Evolutionary conservation across 2,888 invertebrate genomes (phyloP), one percentile per base, ranked within the genome.

Genomic region (Alviniconcha strummeri): DNA sequence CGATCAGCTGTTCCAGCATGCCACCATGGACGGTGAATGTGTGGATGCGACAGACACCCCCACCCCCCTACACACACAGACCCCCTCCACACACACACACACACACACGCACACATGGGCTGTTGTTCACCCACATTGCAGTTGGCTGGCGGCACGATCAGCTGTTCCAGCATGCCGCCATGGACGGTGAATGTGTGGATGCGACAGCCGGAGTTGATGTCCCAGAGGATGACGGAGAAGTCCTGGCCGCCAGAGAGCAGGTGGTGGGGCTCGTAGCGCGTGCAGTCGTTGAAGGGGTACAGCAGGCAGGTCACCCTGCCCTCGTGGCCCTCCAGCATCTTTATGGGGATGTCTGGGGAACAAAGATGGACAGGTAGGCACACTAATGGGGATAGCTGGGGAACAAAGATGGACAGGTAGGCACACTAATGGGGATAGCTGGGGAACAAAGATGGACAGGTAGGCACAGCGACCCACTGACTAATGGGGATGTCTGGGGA

Each of bases 1-100:
- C 98, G 82, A 98, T 95, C 4, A 99, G 95, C 93, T 98, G 98
- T 0, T 97, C 97, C 17, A 99, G 97, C 94, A 99, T 98, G 0
- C 99, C 99, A 0, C 99, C 99, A 93, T 99, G 99, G 0, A 99
- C 98, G 91, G 98, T 98, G 95, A 99, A 99, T 6, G 98, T 96
- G 93, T 99, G 98, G 83, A 99, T 94, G 71, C 98, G 94, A 2
- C 96, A 96, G 4, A n/a, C n/a, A n/a, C n/a, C n/a, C n/a, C n/a
- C n/a, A n/a, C n/a, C n/a, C n/a, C n/a, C n/a, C n/a, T n/a, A n/a
- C n/a, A n/a, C n/a, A n/a, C n/a, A n/a, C n/a, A n/a, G n/a, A n/a
- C n/a, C n/a, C n/a, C n/a, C n/a, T n/a, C n/a, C 36, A 36, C 36
- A 36, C 36, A 36, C 36, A 36, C 36, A 36, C 36, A 36, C 36